phyloP scores from a whole-genome alignment of 2,113 vertebrate species.

The Lanius ludovicianus region DNA sequence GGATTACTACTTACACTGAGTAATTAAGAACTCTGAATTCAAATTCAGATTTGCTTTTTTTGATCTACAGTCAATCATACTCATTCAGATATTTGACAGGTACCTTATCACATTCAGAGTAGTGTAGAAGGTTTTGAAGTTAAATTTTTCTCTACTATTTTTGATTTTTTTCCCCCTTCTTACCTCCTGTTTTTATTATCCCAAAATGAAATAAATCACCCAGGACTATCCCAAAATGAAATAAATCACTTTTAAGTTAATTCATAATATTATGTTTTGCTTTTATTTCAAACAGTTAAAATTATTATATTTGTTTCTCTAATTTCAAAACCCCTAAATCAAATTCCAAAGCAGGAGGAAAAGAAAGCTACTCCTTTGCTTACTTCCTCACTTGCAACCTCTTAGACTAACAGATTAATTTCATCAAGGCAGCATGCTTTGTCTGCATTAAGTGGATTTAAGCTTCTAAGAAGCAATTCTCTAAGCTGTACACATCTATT shows the following conservation, averaged over 20 bases:
- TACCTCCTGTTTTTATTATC: not conserved
- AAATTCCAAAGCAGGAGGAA: not conserved
- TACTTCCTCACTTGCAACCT: not conserved
- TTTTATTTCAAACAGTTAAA: not conserved
- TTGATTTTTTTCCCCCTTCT: not conserved
- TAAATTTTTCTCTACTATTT: not conserved
- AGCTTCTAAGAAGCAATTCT: slow-evolving; percentile 35
- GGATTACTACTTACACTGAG: not conserved
- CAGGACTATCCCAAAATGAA: not conserved
- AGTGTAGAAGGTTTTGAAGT: not conserved
- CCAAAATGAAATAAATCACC: not conserved
- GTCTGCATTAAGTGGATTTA: not conserved
- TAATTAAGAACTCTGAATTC: not conserved
- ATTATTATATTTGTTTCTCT: not conserved
- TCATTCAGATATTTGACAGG: not conserved
- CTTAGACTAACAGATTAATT: not conserved
- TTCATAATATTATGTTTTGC: not conserved
- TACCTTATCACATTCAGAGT: not conserved
- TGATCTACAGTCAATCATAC: not conserved
- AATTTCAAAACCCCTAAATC: not conserved
- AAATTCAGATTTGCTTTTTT: not conserved
- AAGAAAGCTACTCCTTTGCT: not conserved
- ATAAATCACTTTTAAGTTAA: not conserved
- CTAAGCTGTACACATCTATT: slow-evolving; percentile 9
- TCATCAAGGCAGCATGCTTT: not conserved